Percentiles rank a stretch among this genome's conserved stretches.
Conservation (phyloP, 2,888 invertebrate species). For the Cryptocephalus moraei region DNA sequence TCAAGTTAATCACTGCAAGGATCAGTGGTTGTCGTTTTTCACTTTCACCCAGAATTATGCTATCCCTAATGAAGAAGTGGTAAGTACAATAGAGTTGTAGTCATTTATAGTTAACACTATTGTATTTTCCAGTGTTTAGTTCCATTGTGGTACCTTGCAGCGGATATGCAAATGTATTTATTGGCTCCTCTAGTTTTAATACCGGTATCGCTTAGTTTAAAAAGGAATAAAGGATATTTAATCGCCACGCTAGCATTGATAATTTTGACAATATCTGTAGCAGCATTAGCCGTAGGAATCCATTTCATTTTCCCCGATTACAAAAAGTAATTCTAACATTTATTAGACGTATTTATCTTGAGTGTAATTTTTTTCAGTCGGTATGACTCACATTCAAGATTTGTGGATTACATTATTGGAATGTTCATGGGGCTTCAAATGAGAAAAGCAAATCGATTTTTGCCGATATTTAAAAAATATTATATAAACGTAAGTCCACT, state of each 20-base stretch:
- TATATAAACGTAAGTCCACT: too few relatives aligned
- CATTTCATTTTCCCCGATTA: conserved; percentile 1
- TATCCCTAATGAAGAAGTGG: conserved; percentile 14
- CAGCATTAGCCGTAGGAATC: too few relatives aligned
- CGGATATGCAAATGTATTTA: conserved; percentile 34
- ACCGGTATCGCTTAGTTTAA: conserved; percentile 18
- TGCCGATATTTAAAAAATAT: too few relatives aligned
- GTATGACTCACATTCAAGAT: conserved; percentile 15
- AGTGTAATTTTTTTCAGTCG: conserved; percentile 3
- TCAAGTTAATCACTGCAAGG: background rate
- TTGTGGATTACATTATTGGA: conserved; percentile 14
- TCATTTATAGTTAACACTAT: background rate
- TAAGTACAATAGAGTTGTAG: conserved; percentile 6
- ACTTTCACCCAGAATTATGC: conserved; percentile 35
- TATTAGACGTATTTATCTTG: background rate
- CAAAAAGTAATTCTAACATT: conserved; percentile 1
- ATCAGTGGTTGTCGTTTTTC: conserved; percentile 33
- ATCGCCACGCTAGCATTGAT: too few relatives aligned
- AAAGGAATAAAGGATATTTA: background rate
- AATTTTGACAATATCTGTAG: too few relatives aligned
- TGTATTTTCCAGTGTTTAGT: conserved; percentile 26
- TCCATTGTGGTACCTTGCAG: conserved; percentile 34
- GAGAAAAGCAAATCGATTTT: conserved; percentile 2
- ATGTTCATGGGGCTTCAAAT: conserved; percentile 12
- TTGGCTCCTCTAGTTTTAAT: conserved; percentile 30